Evolutionary conservation across 2,888 invertebrate genomes (phyloP).

Genomic region (Ommatoiulus sabulosus): DNA sequence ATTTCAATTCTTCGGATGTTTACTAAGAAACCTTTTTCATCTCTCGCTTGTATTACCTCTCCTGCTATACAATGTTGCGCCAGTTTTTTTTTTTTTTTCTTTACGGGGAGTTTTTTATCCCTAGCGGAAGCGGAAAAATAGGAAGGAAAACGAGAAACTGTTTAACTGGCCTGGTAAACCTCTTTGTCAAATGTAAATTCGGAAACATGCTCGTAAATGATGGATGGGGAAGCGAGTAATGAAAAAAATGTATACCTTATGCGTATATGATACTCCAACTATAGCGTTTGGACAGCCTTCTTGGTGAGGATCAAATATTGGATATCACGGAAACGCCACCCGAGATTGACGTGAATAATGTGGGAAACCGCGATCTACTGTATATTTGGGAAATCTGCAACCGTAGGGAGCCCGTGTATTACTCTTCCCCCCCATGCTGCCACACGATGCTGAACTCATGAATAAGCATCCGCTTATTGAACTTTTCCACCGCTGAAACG

Average conservation of each 20-base stretch:
- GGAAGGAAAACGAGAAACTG: constrained; percentile 34
- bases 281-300: not conserved
- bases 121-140: not conserved
- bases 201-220: constrained; percentile 28
- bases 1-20: constrained; percentile 7
- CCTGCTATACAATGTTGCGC: not conserved
- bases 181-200: constrained; percentile 27
- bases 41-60: not conserved
- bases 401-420: not conserved
- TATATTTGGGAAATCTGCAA: constrained; percentile 17
- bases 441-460: not conserved
- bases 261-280: not conserved
- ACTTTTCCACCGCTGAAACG: not conserved
- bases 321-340: constrained; percentile 27
- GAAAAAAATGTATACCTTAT: not conserved
- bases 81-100: not conserved
- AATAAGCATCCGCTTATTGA: constrained; percentile 21
- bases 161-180: constrained; percentile 34
- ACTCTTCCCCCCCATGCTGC: not conserved
- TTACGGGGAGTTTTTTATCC: not conserved
- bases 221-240: constrained; percentile 3
- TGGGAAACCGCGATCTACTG: constrained; percentile 5
- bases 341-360: constrained; percentile 18
- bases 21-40: constrained; percentile 22
- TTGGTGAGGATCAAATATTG: not conserved